Percentiles rank a stretch among this genome's conserved stretches.
phyloP scores from a whole-genome alignment of 1,140 invertebrate species.

The Drosophila carrolli region DNA sequence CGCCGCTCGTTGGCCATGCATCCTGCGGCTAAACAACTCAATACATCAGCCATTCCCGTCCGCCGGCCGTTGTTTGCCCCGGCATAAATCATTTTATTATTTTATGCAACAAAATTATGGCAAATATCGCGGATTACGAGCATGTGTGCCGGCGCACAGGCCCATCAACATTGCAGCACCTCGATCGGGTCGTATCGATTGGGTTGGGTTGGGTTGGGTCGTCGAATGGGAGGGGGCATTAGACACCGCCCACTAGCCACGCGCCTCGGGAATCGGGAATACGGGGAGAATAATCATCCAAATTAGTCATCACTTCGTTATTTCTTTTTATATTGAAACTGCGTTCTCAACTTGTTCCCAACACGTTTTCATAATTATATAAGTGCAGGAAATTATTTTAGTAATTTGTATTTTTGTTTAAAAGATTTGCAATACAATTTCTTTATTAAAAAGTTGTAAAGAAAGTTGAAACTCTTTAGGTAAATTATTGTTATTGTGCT shows the following conservation, averaged over 20 bases:
- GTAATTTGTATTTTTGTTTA: no score
- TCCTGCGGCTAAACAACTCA: conserved; percentile 79
- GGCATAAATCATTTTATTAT: conserved; percentile 77
- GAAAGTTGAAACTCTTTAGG: no score
- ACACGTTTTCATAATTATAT: not conserved
- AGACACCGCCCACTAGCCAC: conserved; percentile 37
- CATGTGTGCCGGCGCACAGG: conserved; percentile 35
- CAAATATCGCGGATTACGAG: conserved; percentile 72
- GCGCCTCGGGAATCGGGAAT: not conserved
- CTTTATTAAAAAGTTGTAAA: not conserved
- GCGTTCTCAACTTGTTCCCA: not conserved
- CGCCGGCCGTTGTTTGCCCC: conserved; percentile 23
- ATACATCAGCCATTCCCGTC: conserved; percentile 55
- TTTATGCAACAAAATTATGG: conserved; percentile 72
- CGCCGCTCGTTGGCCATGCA: conserved; percentile 37
- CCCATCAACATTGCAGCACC: conserved; percentile 57
- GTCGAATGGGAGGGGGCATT: conserved; percentile 1
- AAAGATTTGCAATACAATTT: no score
- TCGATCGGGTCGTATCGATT: conserved; percentile 15
- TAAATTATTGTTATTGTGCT: no score
- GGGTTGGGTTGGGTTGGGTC: conserved; percentile 5
- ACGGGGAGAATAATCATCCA: not conserved
- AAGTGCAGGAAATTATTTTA: no score
- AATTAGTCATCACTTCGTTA: conserved; percentile 21
- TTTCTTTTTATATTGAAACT: not conserved